phyloP scores from a whole-genome alignment of 2,888 invertebrate species.

The Trypoxylon attenuatum region DNA sequence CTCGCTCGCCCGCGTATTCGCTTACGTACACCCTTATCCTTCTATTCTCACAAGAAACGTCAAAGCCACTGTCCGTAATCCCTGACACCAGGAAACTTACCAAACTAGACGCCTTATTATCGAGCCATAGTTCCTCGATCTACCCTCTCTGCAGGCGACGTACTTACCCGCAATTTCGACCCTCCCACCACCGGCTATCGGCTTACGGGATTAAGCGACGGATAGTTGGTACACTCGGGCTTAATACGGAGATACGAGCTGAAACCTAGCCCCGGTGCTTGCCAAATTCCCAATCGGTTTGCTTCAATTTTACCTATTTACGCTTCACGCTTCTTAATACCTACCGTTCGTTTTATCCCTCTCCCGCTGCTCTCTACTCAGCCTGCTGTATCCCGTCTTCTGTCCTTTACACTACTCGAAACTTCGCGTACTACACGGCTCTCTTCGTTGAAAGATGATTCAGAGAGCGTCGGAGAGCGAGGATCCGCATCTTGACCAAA shows the following conservation, averaged over 20 bases:
- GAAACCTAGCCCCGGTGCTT: not conserved
- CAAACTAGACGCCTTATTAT: not conserved
- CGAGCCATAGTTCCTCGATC: not conserved
- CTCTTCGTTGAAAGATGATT: too few relatives aligned
- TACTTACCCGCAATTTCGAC: not conserved
- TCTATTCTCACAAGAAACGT: not conserved
- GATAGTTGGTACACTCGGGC: not conserved
- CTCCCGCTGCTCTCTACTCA: too few relatives aligned
- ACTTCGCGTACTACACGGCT: too few relatives aligned
- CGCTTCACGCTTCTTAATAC: not conserved
- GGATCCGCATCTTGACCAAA: too few relatives aligned
- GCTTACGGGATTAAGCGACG: constrained; percentile 18
- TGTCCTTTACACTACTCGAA: too few relatives aligned
- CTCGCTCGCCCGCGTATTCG: not conserved
- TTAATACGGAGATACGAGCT: constrained; percentile 9
- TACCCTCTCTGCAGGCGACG: too few relatives aligned
- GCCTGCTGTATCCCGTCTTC: too few relatives aligned
- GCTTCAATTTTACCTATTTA: not conserved
- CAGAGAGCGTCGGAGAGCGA: too few relatives aligned
- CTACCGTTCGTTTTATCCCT: not conserved
- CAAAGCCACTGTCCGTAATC: not conserved
- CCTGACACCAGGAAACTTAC: not conserved
- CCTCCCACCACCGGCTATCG: constrained; percentile 1
- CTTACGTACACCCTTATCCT: too few relatives aligned
- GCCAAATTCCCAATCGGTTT: not conserved